Conservation (phyloP, 2,797 vertebrate species). For the Phyllotis vaccarum region DNA sequence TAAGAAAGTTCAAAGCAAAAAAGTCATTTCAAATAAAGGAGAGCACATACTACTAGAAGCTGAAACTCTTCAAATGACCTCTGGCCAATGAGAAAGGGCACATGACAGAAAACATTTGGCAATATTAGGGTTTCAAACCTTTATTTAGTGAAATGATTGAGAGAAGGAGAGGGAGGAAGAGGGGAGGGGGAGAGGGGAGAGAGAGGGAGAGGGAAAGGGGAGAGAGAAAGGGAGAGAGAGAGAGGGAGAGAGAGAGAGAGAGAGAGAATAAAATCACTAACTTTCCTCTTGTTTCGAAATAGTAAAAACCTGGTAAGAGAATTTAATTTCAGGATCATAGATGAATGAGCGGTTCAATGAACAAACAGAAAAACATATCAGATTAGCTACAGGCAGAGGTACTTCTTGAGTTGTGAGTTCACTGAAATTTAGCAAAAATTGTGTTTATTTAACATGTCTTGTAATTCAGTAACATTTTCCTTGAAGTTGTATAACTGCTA, state of each 20-base stretch:
- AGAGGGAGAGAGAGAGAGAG: neutral
- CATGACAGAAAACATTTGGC: neutral
- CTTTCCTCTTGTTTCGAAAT: slow-evolving; percentile 12
- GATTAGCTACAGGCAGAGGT: neutral
- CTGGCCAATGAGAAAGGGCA: neutral
- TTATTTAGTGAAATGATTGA: neutral
- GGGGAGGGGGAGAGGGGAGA: too few relatives aligned
- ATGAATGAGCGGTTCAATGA: neutral
- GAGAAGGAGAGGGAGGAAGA: too few relatives aligned
- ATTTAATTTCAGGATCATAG: slow-evolving; percentile 1
- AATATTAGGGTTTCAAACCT: neutral
- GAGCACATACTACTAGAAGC: slow-evolving; percentile 57
- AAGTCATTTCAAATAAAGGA: slow-evolving; percentile 63
- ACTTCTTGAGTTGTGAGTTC: neutral
- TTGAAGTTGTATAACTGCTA: slow-evolving; percentile 26
- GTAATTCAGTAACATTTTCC: slow-evolving; percentile 11
- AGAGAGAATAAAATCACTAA: neutral
- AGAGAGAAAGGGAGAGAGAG: too few relatives aligned
- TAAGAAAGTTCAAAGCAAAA: slow-evolving; percentile 10
- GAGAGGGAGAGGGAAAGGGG: neutral
- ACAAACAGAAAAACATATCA: neutral
- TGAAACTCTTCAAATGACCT: slow-evolving; percentile 29
- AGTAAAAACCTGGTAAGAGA: neutral
- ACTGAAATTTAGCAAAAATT: neutral
- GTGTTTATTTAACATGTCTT: neutral